Conservation (phyloP, 2,888 invertebrate genomes). For the Polymixis lichenea region DNA sequence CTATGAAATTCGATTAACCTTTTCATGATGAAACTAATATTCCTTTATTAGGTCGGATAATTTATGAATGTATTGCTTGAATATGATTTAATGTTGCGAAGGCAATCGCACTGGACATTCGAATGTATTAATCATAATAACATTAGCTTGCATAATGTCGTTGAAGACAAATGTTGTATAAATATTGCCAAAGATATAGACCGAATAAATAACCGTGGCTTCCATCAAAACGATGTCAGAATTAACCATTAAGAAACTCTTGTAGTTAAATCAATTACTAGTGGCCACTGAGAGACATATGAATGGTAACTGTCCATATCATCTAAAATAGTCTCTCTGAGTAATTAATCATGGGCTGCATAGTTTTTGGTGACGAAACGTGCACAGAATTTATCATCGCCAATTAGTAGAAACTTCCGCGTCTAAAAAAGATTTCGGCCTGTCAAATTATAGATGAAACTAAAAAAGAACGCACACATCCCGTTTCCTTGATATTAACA, state of each 20-base stretch:
- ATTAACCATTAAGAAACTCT: conserved; percentile 48
- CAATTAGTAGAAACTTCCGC: conserved; percentile 84
- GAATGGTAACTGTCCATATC: conserved; percentile 50
- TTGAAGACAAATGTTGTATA: conserved; percentile 49
- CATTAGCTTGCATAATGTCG: conserved; percentile 58
- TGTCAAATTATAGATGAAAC: conserved; percentile 74
- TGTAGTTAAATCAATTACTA: conserved; percentile 57
- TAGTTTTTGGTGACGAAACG: conserved; percentile 71
- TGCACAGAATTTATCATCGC: conserved; percentile 80
- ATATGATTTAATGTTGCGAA: conserved; percentile 63
- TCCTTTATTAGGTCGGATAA: conserved; percentile 71
- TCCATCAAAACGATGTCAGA: conserved; percentile 31
- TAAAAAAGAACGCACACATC: conserved; percentile 70
- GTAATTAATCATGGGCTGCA: conserved; percentile 62
- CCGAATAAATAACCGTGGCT: conserved; percentile 39
- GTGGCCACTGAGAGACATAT: conserved; percentile 42
- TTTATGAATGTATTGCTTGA: conserved; percentile 66
- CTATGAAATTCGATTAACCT: conserved; percentile 81
- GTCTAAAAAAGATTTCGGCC: conserved; percentile 73
- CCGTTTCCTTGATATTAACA: conserved; percentile 69
- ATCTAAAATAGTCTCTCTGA: conserved; percentile 46
- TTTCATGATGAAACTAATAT: conserved; percentile 73
- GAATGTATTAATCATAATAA: conserved; percentile 61
- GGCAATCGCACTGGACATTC: conserved; percentile 54
- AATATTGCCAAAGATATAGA: conserved; percentile 52